These are phyloP conservation scores for Cephus spinipes DNA, from an alignment of 2,888 invertebrate species.

Conservation along the genomic window DNA sequence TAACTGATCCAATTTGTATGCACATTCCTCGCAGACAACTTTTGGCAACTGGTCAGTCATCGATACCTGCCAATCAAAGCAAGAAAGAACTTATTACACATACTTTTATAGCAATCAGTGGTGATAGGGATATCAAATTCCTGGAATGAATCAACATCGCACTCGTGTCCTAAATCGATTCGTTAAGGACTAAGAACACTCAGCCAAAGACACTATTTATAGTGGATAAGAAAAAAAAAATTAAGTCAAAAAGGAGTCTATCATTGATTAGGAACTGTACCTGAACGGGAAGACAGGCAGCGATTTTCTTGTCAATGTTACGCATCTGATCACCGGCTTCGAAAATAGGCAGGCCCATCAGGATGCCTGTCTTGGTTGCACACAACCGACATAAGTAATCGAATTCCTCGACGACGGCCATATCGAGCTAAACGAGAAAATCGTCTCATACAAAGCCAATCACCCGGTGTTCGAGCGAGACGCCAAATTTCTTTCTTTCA, in stretches of 20 bases:
- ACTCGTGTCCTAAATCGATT: conserved; percentile 4
- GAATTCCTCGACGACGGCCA: conserved; percentile 56
- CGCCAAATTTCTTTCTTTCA: not conserved
- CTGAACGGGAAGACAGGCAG: conserved; percentile 71
- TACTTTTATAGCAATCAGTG: no score
- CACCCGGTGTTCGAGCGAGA: not conserved
- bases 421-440: conserved; percentile 19
- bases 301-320: conserved; percentile 71
- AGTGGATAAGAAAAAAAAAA: no score
- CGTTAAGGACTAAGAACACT: not conserved
- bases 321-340: conserved; percentile 68
- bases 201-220: not conserved
- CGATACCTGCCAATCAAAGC: conserved; percentile 65
- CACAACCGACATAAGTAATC: conserved; percentile 66
- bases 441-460: not conserved
- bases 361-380: conserved; percentile 63
- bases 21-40: conserved; percentile 71
- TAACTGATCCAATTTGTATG: conserved; percentile 71
- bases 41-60: conserved; percentile 71
- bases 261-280: conserved; percentile 52
- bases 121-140: not conserved
- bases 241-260: no score
- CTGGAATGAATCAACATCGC: not conserved
- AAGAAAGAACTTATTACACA: not conserved
- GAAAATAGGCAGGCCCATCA: conserved; percentile 66